Conservation (phyloP, 2,113 vertebrate genomes). For the human region GRCh38 chr2:3154001-3154500, state of each 20-base stretch:
- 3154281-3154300: too few relatives aligned
- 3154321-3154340: not conserved
- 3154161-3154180: not conserved
- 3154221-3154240: too few relatives aligned
- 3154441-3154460: not conserved
- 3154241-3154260: fast-evolving
- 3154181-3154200: not conserved
- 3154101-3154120: not conserved
- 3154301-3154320: fast-evolving
- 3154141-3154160: not conserved
- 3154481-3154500: not conserved
- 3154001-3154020: fast-evolving
- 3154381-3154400: not conserved
- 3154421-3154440: not conserved
- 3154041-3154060: not conserved
- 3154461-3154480: not conserved
- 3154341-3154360: not conserved
- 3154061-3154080: not conserved
- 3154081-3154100: not conserved
- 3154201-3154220: not conserved
- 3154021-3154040: not conserved
- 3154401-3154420: not conserved
- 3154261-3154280: too few relatives aligned
- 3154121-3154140: too few relatives aligned
- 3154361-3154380: not conserved